These are phyloP conservation scores for Cataglyphis albicans DNA, from an alignment of 2,888 invertebrate species.

Conservation along the genomic window DNA sequence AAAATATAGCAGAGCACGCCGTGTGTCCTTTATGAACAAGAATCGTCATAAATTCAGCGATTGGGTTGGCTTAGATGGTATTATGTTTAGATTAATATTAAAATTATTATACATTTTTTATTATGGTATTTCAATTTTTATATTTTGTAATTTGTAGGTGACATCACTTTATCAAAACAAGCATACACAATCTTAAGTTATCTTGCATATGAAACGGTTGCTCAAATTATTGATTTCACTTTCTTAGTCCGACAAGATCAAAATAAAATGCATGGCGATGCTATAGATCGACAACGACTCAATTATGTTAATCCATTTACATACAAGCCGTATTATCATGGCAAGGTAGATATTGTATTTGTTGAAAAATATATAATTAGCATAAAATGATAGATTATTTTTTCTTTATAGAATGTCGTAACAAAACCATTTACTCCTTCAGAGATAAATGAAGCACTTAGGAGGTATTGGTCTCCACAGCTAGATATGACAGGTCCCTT, in stretches of 20 bases:
- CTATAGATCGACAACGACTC: slow-evolving; percentile 89
- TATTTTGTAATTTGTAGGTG: slow-evolving; percentile 80
- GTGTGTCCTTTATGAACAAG: slow-evolving; percentile 90
- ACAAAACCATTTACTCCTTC: slow-evolving; percentile 91
- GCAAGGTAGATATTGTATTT: slow-evolving; percentile 75
- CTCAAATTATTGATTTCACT: slow-evolving; percentile 94
- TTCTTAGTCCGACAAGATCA: slow-evolving; percentile 93
- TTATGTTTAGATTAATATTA: slow-evolving; percentile 43
- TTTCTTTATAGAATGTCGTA: slow-evolving; percentile 83
- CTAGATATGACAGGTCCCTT: slow-evolving; percentile 86
- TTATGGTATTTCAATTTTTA: neutral
- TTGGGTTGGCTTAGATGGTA: slow-evolving; percentile 82
- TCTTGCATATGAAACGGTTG: slow-evolving; percentile 96
- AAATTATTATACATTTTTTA: neutral
- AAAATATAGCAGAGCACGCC: slow-evolving; percentile 93
- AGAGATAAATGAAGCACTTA: slow-evolving; percentile 94
- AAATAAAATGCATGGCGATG: slow-evolving; percentile 90
- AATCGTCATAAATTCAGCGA: slow-evolving; percentile 85
- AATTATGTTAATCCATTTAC: slow-evolving; percentile 88
- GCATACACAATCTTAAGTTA: slow-evolving; percentile 94
- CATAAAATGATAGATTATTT: slow-evolving; percentile 19
- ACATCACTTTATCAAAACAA: slow-evolving; percentile 88
- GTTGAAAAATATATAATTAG: neutral
- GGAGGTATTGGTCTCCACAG: slow-evolving; percentile 90
- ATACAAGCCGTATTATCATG: slow-evolving; percentile 83